Conservation (phyloP, 2,797 vertebrate species). For the Chelonia mydas region DNA sequence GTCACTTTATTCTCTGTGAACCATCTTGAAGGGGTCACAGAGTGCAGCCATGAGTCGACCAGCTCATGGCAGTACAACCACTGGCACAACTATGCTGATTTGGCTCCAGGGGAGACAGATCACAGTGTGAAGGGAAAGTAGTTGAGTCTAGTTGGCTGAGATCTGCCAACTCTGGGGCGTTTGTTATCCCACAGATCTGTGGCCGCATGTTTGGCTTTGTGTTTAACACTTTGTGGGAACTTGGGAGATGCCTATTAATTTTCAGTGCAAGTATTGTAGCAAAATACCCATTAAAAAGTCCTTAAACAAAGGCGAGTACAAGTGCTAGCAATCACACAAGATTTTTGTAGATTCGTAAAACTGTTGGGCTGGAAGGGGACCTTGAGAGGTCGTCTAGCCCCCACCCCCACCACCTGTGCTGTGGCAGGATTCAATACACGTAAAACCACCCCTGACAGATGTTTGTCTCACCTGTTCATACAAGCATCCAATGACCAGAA, state of each 20-base stretch:
- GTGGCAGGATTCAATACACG: too few species aligned
- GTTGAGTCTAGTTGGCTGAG: not conserved
- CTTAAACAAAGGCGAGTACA: not conserved
- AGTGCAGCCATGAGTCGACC: not conserved
- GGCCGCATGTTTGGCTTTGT: not conserved
- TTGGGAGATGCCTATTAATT: not conserved
- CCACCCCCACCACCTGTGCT: too few species aligned
- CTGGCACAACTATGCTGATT: not conserved
- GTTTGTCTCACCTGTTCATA: too few species aligned
- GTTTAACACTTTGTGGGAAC: not conserved
- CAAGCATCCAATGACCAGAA: too few species aligned
- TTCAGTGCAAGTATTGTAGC: not conserved
- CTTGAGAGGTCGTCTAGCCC: too few species aligned
- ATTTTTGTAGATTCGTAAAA: too few species aligned
- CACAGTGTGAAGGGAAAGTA: not conserved
- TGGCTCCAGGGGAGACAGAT: not conserved
- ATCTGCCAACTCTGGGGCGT: not conserved
- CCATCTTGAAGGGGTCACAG: not conserved
- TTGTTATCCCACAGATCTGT: not conserved
- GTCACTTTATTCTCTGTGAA: fast-evolving
- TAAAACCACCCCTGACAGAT: too few species aligned
- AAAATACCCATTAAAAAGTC: not conserved
- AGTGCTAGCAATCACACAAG: too few species aligned
- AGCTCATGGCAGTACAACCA: not conserved
- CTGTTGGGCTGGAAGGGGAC: too few species aligned